Percentiles rank a stretch among this genome's conserved stretches.
phyloP scores from a whole-genome alignment of 1,140 invertebrate species.

The Danaus melanippus region DNA sequence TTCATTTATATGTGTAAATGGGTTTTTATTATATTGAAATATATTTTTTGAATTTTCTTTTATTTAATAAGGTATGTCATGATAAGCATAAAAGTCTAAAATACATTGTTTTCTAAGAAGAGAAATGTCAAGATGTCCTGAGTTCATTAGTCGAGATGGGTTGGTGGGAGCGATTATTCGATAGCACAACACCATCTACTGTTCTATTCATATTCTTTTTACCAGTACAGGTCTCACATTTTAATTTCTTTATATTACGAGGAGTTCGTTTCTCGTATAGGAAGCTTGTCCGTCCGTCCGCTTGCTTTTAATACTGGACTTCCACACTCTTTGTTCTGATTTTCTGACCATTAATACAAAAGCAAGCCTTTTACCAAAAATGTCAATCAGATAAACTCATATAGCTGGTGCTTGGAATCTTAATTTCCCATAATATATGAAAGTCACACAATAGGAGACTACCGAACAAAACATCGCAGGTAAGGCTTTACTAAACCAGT shows the following conservation, averaged over 20 bases:
- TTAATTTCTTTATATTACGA: constrained; percentile 10
- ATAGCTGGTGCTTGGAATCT: background rate
- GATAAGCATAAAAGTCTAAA: constrained; percentile 5
- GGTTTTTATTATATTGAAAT: no score
- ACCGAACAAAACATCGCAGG: constrained; percentile 5
- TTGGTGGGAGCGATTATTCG: constrained; percentile 33
- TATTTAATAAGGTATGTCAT: constrained; percentile 27
- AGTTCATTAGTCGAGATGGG: constrained; percentile 43
- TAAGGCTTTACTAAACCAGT: constrained; percentile 10
- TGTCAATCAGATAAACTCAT: background rate
- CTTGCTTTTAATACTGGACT: constrained; percentile 15
- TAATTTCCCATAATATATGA: background rate
- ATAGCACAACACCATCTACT: constrained; percentile 31
- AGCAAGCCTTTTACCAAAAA: constrained; percentile 12
- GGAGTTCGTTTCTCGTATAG: constrained; percentile 4
- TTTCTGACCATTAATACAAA: constrained; percentile 19
- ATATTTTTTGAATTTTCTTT: constrained; percentile 1
- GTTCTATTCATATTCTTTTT: constrained; percentile 39
- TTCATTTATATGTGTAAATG: no score
- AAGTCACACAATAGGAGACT: constrained; percentile 5
- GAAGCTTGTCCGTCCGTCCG: constrained; percentile 17
- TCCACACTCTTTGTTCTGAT: constrained; percentile 18
- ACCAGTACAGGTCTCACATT: constrained; percentile 19
- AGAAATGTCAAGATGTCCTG: constrained; percentile 50
- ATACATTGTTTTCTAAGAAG: constrained; percentile 29